Evolutionary conservation across 2,888 invertebrate genomes (phyloP), one percentile per base, ranked within the genome.

Genomic region (Machimus rusticus): DNA sequence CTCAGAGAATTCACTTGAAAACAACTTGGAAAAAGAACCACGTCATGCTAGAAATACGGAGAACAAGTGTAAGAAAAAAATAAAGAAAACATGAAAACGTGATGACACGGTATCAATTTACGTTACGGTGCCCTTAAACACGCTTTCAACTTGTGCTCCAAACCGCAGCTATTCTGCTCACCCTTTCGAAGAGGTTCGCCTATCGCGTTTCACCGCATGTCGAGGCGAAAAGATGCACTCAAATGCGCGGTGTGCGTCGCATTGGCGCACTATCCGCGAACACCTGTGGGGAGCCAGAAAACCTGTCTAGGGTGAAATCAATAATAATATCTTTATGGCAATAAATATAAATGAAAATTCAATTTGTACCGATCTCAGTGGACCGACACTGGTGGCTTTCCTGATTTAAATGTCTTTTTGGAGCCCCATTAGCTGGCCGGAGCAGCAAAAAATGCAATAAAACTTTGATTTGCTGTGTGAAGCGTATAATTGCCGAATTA

Each of bases 111-210:
- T 79, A 79, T 79, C 78, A 79, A 28, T 23, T 79, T 79, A 79
- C 78, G 23, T 79, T 79, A 23, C 43, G 43, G 78, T 46, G 78
- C 23, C 46, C 79, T 79, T 28, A 51, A 28, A 46, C 51, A 46
- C 28, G 51, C 79, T 79, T 51, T 23, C 51, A 79, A 79, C 78
- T 39, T 77, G 77, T 77, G 77, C 77, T 77, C 9, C 79, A 79
- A 79, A 79, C 79, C 79, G 31, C 79, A 79, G 39, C 19, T 28
- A 23, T 66, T 66, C 78, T 79, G 23, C 43, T 43, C 51, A 51
- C 51, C 51, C 46, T 51, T 66, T 66, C 79, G 46, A n/a, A 4
- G 23, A 19, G 78, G 66, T 6, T 55, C 8, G 19, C 19, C 77
- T 78, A 39, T 78, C 78, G 37, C 78, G 28, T 78, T 78, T 78